A percentile compares a stretch with the other conserved stretches of the same genome.
These are phyloP conservation scores for Aproaerema taeniolella DNA, from an alignment of 2,888 invertebrate species.

Conservation along the genomic window DNA sequence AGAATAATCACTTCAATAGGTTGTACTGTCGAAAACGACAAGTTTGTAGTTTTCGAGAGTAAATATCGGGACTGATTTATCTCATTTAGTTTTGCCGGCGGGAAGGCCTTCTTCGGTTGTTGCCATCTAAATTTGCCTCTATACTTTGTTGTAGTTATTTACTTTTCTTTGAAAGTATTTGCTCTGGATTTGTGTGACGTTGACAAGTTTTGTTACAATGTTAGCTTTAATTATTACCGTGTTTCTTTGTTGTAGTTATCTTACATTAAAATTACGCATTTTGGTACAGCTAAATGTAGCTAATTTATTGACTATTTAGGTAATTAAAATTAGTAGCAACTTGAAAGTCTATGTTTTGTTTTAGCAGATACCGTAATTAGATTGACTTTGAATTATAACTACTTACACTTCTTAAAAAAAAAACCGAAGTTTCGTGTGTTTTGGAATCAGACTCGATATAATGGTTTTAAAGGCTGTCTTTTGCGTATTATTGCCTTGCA, in stretches of 20 bases:
- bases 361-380: no score
- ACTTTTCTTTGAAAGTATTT: conserved; percentile 26
- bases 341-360: no score
- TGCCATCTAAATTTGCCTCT: conserved; percentile 31
- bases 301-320: no score
- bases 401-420: no score
- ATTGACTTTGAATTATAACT: no score
- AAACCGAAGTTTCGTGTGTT: background rate
- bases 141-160: conserved; percentile 37
- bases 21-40: conserved; percentile 21
- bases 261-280: no score
- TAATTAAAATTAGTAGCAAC: no score
- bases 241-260: no score
- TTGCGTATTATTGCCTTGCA: conserved; percentile 11
- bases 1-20: no score
- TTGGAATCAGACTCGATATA: conserved; percentile 3
- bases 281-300: no score
- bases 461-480: conserved; percentile 5
- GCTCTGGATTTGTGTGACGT: conserved; percentile 26
- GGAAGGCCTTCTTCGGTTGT: conserved; percentile 23
- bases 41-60: conserved; percentile 36
- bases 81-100: conserved; percentile 31
- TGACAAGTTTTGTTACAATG: conserved; percentile 34
- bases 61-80: conserved; percentile 45
- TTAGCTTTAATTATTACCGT: conserved; percentile 42